These are phyloP conservation scores for Hypomecis punctinalis DNA, from an alignment of 2,888 invertebrate genomes.

Conservation along the genomic window DNA sequence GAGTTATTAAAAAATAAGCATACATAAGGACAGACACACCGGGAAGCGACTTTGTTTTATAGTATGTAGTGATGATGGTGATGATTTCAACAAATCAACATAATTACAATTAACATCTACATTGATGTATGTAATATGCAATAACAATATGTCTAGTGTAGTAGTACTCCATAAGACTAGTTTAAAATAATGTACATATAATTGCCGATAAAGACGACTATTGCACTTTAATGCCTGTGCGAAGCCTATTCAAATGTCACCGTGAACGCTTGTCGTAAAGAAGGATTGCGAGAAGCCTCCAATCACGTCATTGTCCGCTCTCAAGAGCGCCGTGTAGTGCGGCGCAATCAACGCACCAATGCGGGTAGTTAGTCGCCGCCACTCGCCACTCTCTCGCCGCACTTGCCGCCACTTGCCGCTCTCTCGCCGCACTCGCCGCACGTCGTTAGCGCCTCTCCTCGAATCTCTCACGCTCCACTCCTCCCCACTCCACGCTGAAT, in stretches of 20 bases:
- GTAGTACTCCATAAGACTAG: too few species aligned
- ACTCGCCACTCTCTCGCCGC: conserved; percentile 33
- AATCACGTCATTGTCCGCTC: conserved; percentile 5
- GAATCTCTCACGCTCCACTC: conserved; percentile 12
- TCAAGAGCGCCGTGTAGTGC: conserved; percentile 1
- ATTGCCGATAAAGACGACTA: too few species aligned
- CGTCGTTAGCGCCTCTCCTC: conserved; percentile 36
- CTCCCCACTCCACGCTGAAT: conserved; percentile 19
- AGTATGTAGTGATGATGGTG: too few species aligned
- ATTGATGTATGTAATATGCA: too few species aligned
- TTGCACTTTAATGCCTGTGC: too few species aligned
- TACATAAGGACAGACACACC: too few species aligned
- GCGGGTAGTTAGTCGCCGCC: conserved; percentile 39
- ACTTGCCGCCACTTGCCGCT: conserved; percentile 13
- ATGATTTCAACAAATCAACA: too few species aligned
- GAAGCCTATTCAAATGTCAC: not conserved
- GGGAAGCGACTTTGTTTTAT: too few species aligned
- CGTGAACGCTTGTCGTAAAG: not conserved
- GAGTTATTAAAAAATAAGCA: too few species aligned
- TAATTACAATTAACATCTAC: too few species aligned
- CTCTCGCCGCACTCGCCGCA: not conserved
- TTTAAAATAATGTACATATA: too few species aligned
- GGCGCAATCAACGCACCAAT: conserved; percentile 49
- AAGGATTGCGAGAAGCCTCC: conserved; percentile 1
- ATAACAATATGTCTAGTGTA: too few species aligned